Conservation (phyloP, 2,113 vertebrate genomes). For the Eudyptes chrysolophus region DNA sequence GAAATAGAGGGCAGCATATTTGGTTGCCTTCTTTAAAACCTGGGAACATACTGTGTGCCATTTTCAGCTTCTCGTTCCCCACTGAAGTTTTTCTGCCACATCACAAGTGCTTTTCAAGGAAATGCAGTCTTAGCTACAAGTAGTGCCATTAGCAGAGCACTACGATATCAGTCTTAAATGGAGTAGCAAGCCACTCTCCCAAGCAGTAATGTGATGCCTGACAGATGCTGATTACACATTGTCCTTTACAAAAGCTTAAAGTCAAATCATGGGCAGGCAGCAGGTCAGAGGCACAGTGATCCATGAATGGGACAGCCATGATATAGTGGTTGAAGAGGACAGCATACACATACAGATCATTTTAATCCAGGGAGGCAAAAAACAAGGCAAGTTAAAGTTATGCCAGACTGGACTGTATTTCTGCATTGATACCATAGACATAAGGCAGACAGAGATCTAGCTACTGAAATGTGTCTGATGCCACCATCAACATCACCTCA, state of each 20-base stretch:
- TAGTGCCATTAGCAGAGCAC: neutral
- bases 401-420: neutral
- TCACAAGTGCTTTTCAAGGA: neutral
- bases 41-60: accelerated
- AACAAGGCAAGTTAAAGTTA: neutral
- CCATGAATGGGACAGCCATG: neutral
- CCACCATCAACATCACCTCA: neutral
- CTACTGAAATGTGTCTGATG: neutral
- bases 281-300: neutral
- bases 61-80: neutral
- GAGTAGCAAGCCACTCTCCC: neutral
- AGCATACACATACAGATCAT: neutral
- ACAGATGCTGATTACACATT: neutral
- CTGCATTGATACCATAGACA: neutral
- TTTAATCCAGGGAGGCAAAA: neutral
- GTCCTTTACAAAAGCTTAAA: neutral
- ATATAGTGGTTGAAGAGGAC: neutral
- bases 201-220: neutral
- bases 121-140: neutral
- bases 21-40: neutral
- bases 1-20: neutral
- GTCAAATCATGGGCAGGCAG: neutral
- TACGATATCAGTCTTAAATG: neutral
- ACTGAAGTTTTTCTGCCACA: neutral
- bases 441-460: neutral